These are phyloP conservation scores for Abscondita cerata DNA, from an alignment of 2,888 invertebrate species.

Conservation along the genomic window DNA sequence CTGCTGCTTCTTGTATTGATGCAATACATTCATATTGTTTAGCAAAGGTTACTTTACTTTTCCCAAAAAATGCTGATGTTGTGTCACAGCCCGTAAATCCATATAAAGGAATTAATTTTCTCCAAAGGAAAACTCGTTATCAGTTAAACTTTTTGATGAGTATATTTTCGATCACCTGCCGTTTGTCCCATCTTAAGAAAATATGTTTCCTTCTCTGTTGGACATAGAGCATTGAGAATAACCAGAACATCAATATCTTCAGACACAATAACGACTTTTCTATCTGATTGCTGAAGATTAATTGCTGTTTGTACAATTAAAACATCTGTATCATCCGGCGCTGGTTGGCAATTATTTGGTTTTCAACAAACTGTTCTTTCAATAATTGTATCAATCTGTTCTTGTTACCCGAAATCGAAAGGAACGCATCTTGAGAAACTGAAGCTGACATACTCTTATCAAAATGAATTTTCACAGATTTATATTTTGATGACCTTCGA, in stretches of 20 bases:
- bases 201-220: background rate
- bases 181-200: background rate
- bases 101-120: background rate
- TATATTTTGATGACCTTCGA: too few species aligned
- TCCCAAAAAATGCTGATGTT: background rate
- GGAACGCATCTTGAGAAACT: too few species aligned
- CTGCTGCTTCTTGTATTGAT: too few species aligned
- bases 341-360: background rate
- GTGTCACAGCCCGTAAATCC: background rate
- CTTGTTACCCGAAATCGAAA: background rate
- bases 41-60: background rate
- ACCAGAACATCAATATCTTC: slow-evolving; percentile 10
- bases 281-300: slow-evolving; percentile 3
- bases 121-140: background rate
- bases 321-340: slow-evolving; percentile 5
- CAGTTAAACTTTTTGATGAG: background rate
- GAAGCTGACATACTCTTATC: too few species aligned
- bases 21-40: background rate
- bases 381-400: background rate
- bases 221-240: background rate
- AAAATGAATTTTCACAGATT: too few species aligned
- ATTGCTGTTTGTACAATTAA: slow-evolving; percentile 12
- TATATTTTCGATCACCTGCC: background rate
- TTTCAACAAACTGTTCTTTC: background rate
- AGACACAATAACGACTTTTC: background rate